Evolutionary conservation across 2,113 vertebrate genomes (phyloP), one percentile per base, ranked within the genome.

Genomic region (Colinus virginianus): DNA sequence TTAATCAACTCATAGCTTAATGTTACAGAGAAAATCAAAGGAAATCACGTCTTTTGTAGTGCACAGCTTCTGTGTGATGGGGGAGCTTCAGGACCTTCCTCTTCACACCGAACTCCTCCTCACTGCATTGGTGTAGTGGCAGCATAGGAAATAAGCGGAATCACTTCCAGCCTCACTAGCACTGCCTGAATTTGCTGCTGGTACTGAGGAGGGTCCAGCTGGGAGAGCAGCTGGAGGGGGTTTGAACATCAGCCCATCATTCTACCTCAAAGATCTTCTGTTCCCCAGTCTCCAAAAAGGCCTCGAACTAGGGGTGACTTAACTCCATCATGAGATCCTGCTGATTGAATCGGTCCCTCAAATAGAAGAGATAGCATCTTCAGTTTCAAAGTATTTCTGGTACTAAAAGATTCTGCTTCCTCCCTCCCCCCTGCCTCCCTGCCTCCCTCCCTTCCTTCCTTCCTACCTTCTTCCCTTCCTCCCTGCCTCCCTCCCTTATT

Each of bases 1-100:
- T 92, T 87, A 86, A 78, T 92, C 87, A 83, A 7, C 63, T 79
- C 34, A 79, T 82, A 90, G 64, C 32, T 80, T 82, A 56, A 42
- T 46, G 38, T 56, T 87, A 59, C 0, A 3, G 85, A 75, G 70
- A 82, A 64, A 79, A 84, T 49, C 0, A 3, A 87, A 75, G 70
- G 84, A 64, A 79, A 82, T 49, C 0, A 1, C 51, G 30, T 30
- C 51, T 74, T n/a, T 66, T 89, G 55, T 74, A 58, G 32, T 74
- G 38, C 20, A 19, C 9, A 66, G 70, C 45, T 92, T 25, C 45
- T 21, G n/a, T 15, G 28, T 64, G 62, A 81, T 87, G 51, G 56
- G 61, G 23, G 92, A 66, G 23, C 42, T 84, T 94, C 34, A 79
- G 43, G 23, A 12, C 6, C 32, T 89, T 84, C 88, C 16, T 90